Evolutionary conservation across 1,140 invertebrate species (phyloP), one percentile per base, ranked within the genome.

Genomic region (Aplysia californica): DNA sequence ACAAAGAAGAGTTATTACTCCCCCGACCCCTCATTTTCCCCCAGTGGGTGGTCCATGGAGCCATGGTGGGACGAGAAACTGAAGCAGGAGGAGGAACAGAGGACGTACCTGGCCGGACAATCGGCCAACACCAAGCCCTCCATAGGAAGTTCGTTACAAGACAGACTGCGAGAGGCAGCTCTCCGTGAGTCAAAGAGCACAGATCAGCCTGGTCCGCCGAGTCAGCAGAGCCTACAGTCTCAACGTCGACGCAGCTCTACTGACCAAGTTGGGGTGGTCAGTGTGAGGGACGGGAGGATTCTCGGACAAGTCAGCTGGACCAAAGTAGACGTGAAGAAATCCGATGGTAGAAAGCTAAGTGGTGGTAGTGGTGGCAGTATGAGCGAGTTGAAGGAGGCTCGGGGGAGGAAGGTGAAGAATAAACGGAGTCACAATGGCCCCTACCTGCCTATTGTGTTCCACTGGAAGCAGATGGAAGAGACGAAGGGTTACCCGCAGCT

Each of bases 41-140:
- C 21, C 50, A 70, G 68, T 58, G 68, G 68, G 31, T 70, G 68
- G 68, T 70, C 68, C 10, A 70, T 70, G 68, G 41, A 15, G 36
- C 26, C 31, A 29, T 70, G 68, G 68, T 70, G 68, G 68, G 68
- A 70, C 36, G 68, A 70, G 38, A 70, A 50, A 70, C 50, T 70
- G 21, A 1, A 35, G n/a, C 18, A 26, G 29, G 68, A 70, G 44
- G 68, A 70, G 29, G 38, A 68, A n/a, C 35, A 41, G 31, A 23
- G 23, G 21, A 70, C 55, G 26, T 2, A 36, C 6, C 1, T n/a
- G 2, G 10, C 3, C 1, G 41, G 38, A 20, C 33, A 29, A 6
- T 41, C 55, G 6, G 68, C 55, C 3, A 33, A 70, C 29, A 70
- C 55, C 44, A 1, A n/a, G 1, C 21, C 58, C 2, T 20, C 29